Evolutionary conservation across 2,113 vertebrate species (phyloP), one percentile per base, ranked within the genome.

Genomic region (Sarotherodon lohbergeri): DNA sequence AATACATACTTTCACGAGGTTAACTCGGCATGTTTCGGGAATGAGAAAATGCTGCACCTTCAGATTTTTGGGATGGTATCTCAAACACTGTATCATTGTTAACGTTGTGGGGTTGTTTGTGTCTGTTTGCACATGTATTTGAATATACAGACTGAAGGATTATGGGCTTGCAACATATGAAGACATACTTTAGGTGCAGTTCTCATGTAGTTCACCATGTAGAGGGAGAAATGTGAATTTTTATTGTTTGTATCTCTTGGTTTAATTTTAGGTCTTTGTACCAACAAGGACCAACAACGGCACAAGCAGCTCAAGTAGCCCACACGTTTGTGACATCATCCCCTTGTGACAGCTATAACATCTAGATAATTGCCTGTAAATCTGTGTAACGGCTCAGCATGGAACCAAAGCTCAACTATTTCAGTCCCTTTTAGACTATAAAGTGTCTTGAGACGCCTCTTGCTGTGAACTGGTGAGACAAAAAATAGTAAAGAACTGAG

Each of bases 171-270:
- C 66, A 43, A 43, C 36, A 43, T 43, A 71, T 71, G n/a, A 41
- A 14, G 5, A 71, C 12, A 24, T 41, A 24, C n/a, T 71, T 71
- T 41, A 71, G 6, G n/a, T 71, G 36, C 66, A 71, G n/a, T 71
- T 71, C 66, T 43, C 36, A 9, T 4, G 36, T 41, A 43, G 12
- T 24, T 24, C 0, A 0, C 7, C 66, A 0, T 14, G 36, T 24
- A 16, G n/a, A 43, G n/a, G 14, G 36, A 71, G 66, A 4, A 68
- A 1, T 36, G 59, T 63, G 17, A 36, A 2, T 66, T n/a, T 39
- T 0, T 19, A 43, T 43, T 24, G 36, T 24, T 43, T 71, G 36
- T 71, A 43, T 43, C 7, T 71, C 12, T 71, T 24, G 12, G 36
- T 71, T 71, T 71, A 4, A 41, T 68, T 68, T 41, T 39, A 22